Evolutionary conservation across 2,888 invertebrate genomes (phyloP).

Genomic region (Scelioninae gen. 1): DNA sequence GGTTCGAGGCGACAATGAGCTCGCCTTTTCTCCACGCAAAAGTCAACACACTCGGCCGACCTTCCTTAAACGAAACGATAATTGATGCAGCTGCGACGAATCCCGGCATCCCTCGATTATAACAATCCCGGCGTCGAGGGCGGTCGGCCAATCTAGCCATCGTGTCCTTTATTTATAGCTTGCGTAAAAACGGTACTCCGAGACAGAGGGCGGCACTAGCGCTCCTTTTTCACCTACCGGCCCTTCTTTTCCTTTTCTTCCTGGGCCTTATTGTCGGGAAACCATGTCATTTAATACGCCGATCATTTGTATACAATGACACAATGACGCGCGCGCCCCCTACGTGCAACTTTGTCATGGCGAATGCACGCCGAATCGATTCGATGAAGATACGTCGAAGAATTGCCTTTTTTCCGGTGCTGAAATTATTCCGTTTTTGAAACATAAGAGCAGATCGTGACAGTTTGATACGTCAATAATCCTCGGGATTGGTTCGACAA

Average conservation of each 20-base stretch:
- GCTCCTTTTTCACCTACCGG: constrained; percentile 8
- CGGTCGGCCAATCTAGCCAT: constrained; percentile 37
- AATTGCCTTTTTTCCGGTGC: constrained; percentile 3
- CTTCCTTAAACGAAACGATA: constrained; percentile 50
- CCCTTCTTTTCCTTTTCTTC: background rate
- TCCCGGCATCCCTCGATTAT: constrained; percentile 22
- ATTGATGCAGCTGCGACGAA: constrained; percentile 64
- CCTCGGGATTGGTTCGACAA: background rate
- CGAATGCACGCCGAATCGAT: constrained; percentile 12
- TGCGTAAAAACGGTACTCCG: constrained; percentile 49
- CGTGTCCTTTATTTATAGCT: constrained; percentile 62
- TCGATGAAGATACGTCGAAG: constrained; percentile 38
- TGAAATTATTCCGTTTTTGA: constrained; percentile 8
- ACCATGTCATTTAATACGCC: constrained; percentile 49
- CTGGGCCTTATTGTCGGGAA: constrained; percentile 30
- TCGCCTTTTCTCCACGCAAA: constrained; percentile 12
- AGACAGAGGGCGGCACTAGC: constrained; percentile 49
- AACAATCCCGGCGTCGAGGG: constrained; percentile 53
- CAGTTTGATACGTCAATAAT: constrained; percentile 12
- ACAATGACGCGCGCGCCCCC: constrained; percentile 48
- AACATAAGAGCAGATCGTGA: constrained; percentile 9
- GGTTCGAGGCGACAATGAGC: constrained; percentile 39
- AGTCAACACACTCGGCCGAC: constrained; percentile 44
- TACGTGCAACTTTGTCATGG: constrained; percentile 22
- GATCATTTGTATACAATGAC: constrained; percentile 49